Evolutionary conservation across 2,113 vertebrate species (phyloP), one percentile per base, ranked within the genome.

Genomic region (Tapirus terrestris): DNA sequence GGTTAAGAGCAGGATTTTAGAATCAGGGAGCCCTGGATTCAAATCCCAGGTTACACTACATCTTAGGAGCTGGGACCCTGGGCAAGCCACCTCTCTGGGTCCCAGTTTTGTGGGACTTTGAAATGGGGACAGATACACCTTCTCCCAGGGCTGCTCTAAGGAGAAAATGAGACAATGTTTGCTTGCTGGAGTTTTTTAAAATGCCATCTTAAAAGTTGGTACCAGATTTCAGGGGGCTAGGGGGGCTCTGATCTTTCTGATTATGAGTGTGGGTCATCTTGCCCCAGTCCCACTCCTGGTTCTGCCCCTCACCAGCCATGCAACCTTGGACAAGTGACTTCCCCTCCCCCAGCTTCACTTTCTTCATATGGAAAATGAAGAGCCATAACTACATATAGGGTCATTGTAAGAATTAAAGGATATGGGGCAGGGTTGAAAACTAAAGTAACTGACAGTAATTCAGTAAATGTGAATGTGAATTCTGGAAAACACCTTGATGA

Each of bases 321-420:
- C 2, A 23, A 48, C 31, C 8, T n/a, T 72, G 27, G 2, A 16
- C 51, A 56, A 73, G 43, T 11, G 33, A 21, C 56, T 80, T 79
- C 33, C 14, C 4, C 16, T 45, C 23, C 53, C 29, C 17, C 1
- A 23, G 36, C 36, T 60, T 58, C 45, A 53, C 29, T 29, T 23
- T 87, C 13, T 13, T 36, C 27, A 14, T 21, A 14, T 10, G 25
- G 45, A 67, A 43, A 33, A 56, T 12, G 3, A 58, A 17, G 31
- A 16, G 5, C 20, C 4, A 2, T 12, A 23, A 8, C 1, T 39
- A 13, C 21, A 29, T 18, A 23, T 5, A 48, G 29, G 17, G 48
- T 72, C 18, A 56, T 45, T 3, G 17, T 11, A 21, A 61, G 53
- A 16, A 39, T 33, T 89, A 60, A 61, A 84, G 72, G 10, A 36